A percentile compares a stretch with the other conserved stretches of the same genome.
phyloP scores from a whole-genome alignment of 2,888 invertebrate species.

The Coenonympha glycerion region DNA sequence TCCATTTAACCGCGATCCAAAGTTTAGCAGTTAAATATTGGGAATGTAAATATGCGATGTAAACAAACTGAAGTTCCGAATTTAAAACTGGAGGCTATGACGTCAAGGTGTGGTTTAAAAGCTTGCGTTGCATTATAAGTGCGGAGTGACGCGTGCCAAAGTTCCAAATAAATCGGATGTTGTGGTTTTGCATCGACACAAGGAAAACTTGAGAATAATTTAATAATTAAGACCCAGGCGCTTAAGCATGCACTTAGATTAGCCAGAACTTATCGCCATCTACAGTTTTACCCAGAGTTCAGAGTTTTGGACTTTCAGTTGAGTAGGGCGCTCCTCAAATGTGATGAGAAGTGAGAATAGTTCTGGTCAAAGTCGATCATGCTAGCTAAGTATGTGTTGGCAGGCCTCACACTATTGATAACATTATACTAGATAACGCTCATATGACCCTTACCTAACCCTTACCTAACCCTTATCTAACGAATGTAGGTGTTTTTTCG shows the following conservation, averaged over 20 bases:
- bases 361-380: too few species aligned
- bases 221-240: neutral
- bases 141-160: slow-evolving; percentile 33
- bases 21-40: slow-evolving; percentile 7
- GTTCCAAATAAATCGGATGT: slow-evolving; percentile 36
- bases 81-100: slow-evolving; percentile 4
- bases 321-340: too few species aligned
- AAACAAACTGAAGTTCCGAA: slow-evolving; percentile 2
- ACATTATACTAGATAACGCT: too few species aligned
- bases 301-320: too few species aligned
- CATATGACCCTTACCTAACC: too few species aligned
- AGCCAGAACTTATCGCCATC: too few species aligned
- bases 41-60: neutral
- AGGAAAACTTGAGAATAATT: slow-evolving; percentile 1
- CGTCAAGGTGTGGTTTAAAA: slow-evolving; percentile 8
- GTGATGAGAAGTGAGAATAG: too few species aligned
- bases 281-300: too few species aligned
- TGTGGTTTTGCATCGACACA: slow-evolving; percentile 29
- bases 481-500: too few species aligned
- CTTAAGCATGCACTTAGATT: neutral
- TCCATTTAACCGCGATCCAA: slow-evolving; percentile 1
- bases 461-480: too few species aligned
- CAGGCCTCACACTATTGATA: too few species aligned
- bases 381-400: too few species aligned
- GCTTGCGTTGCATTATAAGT: slow-evolving; percentile 10